Evolutionary conservation across 2,888 invertebrate genomes (phyloP).

Genomic region (Phalangium opilio): DNA sequence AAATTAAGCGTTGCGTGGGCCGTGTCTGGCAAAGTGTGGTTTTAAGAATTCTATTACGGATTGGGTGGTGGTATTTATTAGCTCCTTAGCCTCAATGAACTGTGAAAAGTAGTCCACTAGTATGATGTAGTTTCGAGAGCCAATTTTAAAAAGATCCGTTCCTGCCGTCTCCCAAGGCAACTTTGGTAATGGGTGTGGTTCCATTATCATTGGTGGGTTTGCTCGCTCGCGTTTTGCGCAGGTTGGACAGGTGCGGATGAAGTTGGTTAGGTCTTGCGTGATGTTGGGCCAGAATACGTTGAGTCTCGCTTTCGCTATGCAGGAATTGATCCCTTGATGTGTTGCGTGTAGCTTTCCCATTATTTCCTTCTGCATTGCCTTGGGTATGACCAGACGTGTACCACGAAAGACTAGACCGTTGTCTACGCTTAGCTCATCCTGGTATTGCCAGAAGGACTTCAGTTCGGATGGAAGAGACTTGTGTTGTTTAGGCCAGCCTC

Average conservation of each 20-base stretch:
- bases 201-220: not conserved
- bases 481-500: not conserved
- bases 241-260: not conserved
- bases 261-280: not conserved
- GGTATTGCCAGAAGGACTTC: not conserved
- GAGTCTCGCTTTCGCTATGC: constrained; percentile 2
- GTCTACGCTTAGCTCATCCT: constrained; percentile 1
- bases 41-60: constrained; percentile 6
- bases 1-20: constrained; percentile 1
- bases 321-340: constrained; percentile 3
- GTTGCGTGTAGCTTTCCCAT: not conserved
- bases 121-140: constrained; percentile 1
- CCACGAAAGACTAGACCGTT: constrained; percentile 3
- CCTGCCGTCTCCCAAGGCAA: constrained; percentile 4
- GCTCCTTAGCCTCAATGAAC: constrained; percentile 1
- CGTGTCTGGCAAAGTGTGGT: constrained; percentile 4
- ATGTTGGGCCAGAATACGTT: constrained; percentile 5
- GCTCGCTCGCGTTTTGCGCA: constrained; percentile 1
- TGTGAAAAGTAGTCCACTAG: constrained; percentile 7
- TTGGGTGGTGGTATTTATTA: not conserved
- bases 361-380: not conserved
- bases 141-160: constrained; percentile 1
- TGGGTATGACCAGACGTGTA: not conserved
- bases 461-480: not conserved
- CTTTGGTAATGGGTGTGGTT: not conserved